Conservation (phyloP, 2,113 vertebrate species). For the Nesogale talazaci region DNA sequence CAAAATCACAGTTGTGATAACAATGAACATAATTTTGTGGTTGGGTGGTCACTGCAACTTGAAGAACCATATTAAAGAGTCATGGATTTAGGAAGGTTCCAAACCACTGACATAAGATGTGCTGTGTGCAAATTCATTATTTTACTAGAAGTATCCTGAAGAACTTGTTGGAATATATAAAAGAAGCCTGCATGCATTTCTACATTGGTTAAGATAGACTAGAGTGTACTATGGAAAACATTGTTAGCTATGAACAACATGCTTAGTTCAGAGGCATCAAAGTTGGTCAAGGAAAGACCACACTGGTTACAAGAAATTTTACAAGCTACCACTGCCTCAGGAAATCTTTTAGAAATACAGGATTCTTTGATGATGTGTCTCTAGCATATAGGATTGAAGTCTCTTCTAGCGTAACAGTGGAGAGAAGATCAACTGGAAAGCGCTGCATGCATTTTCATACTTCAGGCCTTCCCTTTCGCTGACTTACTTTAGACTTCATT, state of each 20-base stretch:
- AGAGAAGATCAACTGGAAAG: background rate
- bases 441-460: background rate
- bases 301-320: background rate
- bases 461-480: background rate
- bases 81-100: too few species aligned
- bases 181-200: background rate
- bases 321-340: background rate
- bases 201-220: background rate
- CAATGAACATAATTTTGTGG: too few species aligned
- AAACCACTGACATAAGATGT: background rate
- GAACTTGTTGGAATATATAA: background rate
- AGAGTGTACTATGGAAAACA: background rate
- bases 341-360: background rate
- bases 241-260: background rate
- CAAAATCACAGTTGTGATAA: too few species aligned
- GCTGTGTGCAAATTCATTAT: background rate
- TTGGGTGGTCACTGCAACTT: too few species aligned
- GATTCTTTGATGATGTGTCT: background rate
- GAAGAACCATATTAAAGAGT: too few species aligned
- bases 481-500: background rate
- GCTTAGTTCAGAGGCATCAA: background rate
- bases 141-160: background rate
- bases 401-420: background rate
- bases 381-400: rapidly evolving
- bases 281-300: background rate